Evolutionary conservation across 2,797 vertebrate genomes (phyloP), one percentile per base, ranked within the genome.

Genomic region (Pangasius macronema): DNA sequence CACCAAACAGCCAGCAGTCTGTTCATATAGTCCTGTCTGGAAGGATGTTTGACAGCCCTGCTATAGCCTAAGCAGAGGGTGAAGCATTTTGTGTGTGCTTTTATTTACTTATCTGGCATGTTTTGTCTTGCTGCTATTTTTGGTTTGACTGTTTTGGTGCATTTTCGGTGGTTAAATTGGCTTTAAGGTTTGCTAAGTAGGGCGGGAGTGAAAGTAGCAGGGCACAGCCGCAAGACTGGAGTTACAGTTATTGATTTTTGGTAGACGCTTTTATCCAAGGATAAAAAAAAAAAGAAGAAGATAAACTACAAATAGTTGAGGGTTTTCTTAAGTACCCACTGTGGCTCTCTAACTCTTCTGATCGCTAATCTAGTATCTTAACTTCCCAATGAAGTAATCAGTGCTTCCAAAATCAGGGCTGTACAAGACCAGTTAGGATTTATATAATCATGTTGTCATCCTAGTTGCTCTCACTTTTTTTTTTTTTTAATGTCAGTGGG

Each of bases 31-130:
- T 77, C 9, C 39, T 87, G 82, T 84, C 46, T 79, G 72, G 59
- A 57, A 83, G 59, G 82, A 76, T 84, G 73, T 84, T 77, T 68
- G 82, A 70, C 86, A 76, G 59, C 42, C 10, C 42, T 33, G 61
- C n/a, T 67, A n/a, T 67, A 82, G 59, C 67, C 27, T 82, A 82
- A 79, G 14, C 75, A 39, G 75, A 55, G 61, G 27, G 3, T 49
- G 39, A 63, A 33, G 63, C 42, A 51, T 83, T 30, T 67, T 30
- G 5, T 51, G 18, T 27, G n/a, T 55, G 53, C 9, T 11, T 79
- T 51, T 53, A 20, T 24, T 2, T 79, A 18, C 30, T 63, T 30
- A 73, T 46, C 22, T 87, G 80, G 39, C 42, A 53, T 63, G 30
- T 65, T 65, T 86, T 67, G 53, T 82, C 75, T 79, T 1, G 4